Evolutionary conservation across 2,113 vertebrate species (phyloP).

Genomic region (Lanius collurio): DNA sequence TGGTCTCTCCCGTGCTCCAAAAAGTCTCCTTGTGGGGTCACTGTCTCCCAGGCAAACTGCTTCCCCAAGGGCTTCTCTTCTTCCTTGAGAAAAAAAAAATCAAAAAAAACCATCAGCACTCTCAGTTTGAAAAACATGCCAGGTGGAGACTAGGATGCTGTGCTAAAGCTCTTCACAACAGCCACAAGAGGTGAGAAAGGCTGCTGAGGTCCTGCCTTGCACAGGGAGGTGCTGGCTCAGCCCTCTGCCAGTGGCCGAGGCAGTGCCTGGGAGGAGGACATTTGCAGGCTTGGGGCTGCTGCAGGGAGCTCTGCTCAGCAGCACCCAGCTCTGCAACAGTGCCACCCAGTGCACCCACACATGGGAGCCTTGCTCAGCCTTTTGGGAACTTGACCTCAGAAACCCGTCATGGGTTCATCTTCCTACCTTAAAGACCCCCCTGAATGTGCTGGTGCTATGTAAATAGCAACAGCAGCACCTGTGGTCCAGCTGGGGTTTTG

Average conservation of each 20-base stretch:
- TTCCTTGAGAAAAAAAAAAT: neutral
- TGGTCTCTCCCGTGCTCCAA: neutral
- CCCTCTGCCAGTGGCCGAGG: neutral
- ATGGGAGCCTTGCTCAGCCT: neutral
- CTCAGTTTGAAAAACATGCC: neutral
- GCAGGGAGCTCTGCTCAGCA: neutral
- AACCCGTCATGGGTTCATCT: neutral
- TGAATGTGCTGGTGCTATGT: fast-evolving
- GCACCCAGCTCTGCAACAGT: slow-evolving; percentile 12
- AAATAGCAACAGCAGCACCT: neutral
- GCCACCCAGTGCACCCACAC: neutral
- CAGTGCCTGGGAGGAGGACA: neutral
- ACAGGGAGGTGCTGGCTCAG: neutral
- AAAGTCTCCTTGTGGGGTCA: neutral
- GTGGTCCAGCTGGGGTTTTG: neutral
- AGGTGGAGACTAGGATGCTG: neutral
- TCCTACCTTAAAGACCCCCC: neutral
- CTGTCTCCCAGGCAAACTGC: neutral
- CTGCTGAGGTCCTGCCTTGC: neutral
- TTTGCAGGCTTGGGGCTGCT: neutral
- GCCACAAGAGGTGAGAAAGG: neutral
- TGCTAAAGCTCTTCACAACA: neutral
- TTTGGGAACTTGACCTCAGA: neutral
- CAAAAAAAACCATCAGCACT: neutral
- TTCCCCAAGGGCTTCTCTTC: neutral